Percentiles rank a stretch among this genome's conserved stretches.
phyloP scores from a whole-genome alignment of 2,113 vertebrate species.

The Pimephales promelas region DNA sequence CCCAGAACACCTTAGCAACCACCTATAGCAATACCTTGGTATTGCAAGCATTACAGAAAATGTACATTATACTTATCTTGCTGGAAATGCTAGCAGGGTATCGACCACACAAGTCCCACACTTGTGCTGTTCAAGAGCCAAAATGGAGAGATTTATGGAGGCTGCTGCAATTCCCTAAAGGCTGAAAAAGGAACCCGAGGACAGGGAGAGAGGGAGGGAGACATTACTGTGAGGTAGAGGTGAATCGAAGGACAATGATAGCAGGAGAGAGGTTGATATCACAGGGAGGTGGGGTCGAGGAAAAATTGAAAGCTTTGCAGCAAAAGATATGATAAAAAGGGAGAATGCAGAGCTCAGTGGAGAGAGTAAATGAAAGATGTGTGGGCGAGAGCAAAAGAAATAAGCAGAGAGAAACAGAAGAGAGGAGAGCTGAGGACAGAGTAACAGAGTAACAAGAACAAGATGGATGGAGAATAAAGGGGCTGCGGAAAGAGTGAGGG shows the following conservation, averaged over 20 bases:
- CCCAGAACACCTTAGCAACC: background rate
- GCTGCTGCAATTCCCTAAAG: background rate
- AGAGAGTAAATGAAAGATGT: background rate
- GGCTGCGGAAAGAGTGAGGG: background rate
- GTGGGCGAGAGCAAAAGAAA: background rate
- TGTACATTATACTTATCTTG: background rate
- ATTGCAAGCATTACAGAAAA: background rate
- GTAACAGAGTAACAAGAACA: background rate
- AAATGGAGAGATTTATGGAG: background rate
- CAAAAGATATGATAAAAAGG: background rate
- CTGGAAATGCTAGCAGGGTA: background rate
- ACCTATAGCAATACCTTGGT: background rate
- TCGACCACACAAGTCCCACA: background rate
- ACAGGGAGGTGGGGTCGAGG: background rate
- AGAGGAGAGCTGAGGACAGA: background rate
- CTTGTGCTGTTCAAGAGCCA: background rate
- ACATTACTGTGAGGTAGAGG: constrained; percentile 6
- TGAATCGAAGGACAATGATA: constrained; percentile 31
- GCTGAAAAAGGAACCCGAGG: background rate
- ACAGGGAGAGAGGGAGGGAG: background rate
- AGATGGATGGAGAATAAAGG: constrained; percentile 1
- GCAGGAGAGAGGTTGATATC: background rate
- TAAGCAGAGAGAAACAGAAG: background rate
- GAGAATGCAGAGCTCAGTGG: background rate
- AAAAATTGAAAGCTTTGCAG: constrained; percentile 18